phyloP scores from a whole-genome alignment of 2,797 vertebrate species.

The Etheostoma perlongum region DNA sequence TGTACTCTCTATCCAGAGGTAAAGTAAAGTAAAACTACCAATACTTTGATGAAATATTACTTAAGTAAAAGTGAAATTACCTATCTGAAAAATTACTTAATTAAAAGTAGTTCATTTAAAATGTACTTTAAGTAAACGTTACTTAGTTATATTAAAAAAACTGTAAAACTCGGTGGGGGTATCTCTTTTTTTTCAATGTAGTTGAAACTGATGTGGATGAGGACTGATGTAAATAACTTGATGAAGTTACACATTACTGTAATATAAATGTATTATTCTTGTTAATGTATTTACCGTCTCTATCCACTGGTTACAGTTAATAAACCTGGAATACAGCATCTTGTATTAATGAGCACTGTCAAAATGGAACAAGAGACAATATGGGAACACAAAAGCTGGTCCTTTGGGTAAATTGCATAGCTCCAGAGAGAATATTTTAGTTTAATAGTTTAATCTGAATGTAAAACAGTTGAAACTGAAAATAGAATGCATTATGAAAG shows the following conservation, averaged over 20 bases:
- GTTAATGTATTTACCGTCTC: not conserved
- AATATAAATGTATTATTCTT: not conserved
- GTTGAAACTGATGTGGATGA: too few species aligned
- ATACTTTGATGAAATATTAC: too few species aligned
- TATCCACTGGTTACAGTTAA: not conserved
- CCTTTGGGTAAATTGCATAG: slow-evolving; percentile 47
- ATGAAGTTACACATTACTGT: not conserved
- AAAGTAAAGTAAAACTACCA: too few species aligned
- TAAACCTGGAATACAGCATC: slow-evolving; percentile 12
- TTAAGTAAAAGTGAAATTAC: too few species aligned
- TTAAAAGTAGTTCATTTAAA: too few species aligned
- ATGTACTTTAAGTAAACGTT: too few species aligned
- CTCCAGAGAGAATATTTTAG: slow-evolving; percentile 52
- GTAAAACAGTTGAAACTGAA: slow-evolving; percentile 32
- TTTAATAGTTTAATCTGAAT: slow-evolving; percentile 57
- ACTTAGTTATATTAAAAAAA: too few species aligned
- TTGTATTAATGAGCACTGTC: slow-evolving; percentile 42
- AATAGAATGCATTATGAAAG: slow-evolving; percentile 28
- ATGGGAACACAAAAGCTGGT: slow-evolving; percentile 21
- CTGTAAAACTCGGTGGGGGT: too few species aligned
- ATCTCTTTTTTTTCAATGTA: too few species aligned
- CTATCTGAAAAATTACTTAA: too few species aligned
- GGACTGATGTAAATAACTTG: not conserved
- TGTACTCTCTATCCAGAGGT: not conserved
- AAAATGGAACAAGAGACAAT: slow-evolving; percentile 38